These are phyloP conservation scores for Drosophila yakuba DNA, from an alignment of 1,140 invertebrate genomes.

Conservation along the genomic window DNA sequence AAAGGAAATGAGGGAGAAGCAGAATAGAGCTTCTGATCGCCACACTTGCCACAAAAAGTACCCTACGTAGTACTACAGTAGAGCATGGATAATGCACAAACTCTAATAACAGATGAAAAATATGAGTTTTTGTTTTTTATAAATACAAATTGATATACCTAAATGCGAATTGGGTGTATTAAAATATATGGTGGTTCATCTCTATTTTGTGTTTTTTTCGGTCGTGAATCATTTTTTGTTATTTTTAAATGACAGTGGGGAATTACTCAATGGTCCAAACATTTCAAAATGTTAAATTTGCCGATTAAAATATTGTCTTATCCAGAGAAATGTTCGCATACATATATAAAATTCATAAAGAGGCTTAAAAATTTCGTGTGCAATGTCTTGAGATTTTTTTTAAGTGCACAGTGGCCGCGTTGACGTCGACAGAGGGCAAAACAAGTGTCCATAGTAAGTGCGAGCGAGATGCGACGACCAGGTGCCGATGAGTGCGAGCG, in stretches of 20 bases:
- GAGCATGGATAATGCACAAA: not conserved
- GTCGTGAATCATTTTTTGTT: too few relatives aligned
- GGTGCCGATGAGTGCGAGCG: conserved; percentile 2
- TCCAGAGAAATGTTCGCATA: too few relatives aligned
- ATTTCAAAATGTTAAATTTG: too few relatives aligned
- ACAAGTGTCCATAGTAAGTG: conserved; percentile 18
- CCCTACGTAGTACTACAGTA: conserved; percentile 14
- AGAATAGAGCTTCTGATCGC: conserved; percentile 9
- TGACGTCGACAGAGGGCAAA: conserved; percentile 5
- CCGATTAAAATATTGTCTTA: too few relatives aligned
- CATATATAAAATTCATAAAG: too few relatives aligned
- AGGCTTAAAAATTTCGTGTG: not conserved
- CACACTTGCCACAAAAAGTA: conserved; percentile 26
- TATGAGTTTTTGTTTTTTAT: not conserved
- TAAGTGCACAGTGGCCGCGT: conserved; percentile 12
- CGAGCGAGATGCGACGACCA: not conserved
- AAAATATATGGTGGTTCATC: too few relatives aligned
- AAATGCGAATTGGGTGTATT: too few relatives aligned
- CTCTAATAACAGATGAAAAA: not conserved
- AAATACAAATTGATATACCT: too few relatives aligned
- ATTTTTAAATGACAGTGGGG: too few relatives aligned
- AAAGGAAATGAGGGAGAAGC: conserved; percentile 2
- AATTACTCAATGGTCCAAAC: too few relatives aligned
- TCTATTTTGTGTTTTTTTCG: too few relatives aligned
- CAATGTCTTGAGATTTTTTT: not conserved